Evolutionary conservation across 2,888 invertebrate genomes (phyloP), one percentile per base, ranked within the genome.

Genomic region (Xestia ashworthii): DNA sequence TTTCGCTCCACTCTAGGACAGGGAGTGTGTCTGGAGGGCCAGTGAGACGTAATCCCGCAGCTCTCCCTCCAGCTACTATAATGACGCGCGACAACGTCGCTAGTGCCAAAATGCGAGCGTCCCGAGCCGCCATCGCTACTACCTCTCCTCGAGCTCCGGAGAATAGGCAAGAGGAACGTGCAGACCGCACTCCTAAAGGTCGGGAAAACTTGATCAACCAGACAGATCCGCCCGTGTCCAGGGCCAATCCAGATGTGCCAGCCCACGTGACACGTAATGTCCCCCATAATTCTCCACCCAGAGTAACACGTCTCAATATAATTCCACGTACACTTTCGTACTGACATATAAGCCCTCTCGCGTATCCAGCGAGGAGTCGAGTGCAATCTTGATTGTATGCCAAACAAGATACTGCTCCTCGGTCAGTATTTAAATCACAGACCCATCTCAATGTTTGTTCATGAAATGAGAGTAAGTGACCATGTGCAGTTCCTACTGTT

Each of bases 131-230:
- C 96, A 96, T 96, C 0, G 96, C 94, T 0, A 96, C 95, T 0
- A 96, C 96, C 97, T 99, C 99, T 0, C 99, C 99, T 75, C 99
- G 98, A 74, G 99, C 99, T 53, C 99, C 99, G 55, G 99, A 99
- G 95, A 99, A 99, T 25, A 99, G 96, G 93, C 99, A 99, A 73
- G 99, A 98, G 0, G 99, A 98, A 81, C 99, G 98, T 93, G 98
- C 99, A 0, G 98, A 98, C 65, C 99, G 97, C 58, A 99, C 98
- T 22, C 99, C 99, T 88, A 99, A 97, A 19, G 98, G 98, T 78
- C 99, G 97, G 64, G 98, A 98, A 92, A 99, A 99, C 89, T 98
- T 98, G 58, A 99, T 96, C 86, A 99, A 98, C 97, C 99, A 99
- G 3, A 99, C 99, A 1, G 99, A 99, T 0, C 99, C 99, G 4